phyloP scores from a whole-genome alignment of 2,888 invertebrate species.

The Eupeodes latifasciatus region DNA sequence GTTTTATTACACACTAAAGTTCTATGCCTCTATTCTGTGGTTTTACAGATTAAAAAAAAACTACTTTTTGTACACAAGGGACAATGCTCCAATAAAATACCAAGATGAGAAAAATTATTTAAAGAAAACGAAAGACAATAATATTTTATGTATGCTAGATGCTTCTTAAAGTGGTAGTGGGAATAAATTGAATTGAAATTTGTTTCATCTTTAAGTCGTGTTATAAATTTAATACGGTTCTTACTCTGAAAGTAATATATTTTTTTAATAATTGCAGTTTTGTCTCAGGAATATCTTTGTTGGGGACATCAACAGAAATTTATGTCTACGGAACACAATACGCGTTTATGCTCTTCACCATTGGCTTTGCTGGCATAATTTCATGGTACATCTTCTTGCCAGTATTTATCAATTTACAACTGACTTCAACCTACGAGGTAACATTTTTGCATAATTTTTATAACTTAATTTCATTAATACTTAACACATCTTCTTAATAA shows the following conservation, averaged over 20 bases:
- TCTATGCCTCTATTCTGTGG: too few relatives aligned
- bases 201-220: too few relatives aligned
- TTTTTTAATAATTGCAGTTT: constrained; percentile 84
- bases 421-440: constrained; percentile 92
- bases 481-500: background rate
- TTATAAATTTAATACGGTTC: too few relatives aligned
- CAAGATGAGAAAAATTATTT: too few relatives aligned
- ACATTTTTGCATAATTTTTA: constrained; percentile 61
- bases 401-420: constrained; percentile 88
- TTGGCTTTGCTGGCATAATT: constrained; percentile 85
- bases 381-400: constrained; percentile 88
- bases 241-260: background rate
- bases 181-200: too few relatives aligned
- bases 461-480: background rate
- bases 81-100: too few relatives aligned
- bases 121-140: too few relatives aligned
- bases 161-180: too few relatives aligned
- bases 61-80: too few relatives aligned
- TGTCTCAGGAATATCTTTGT: constrained; percentile 90
- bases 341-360: constrained; percentile 85
- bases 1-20: too few relatives aligned
- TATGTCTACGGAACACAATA: constrained; percentile 92
- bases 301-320: constrained; percentile 91
- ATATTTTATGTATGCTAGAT: too few relatives aligned
- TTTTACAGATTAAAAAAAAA: too few relatives aligned